A percentile compares a stretch with the other conserved stretches of the same genome.
Conservation (phyloP, 2,797 vertebrate species). For the Erpetoichthys calabaricus region DNA sequence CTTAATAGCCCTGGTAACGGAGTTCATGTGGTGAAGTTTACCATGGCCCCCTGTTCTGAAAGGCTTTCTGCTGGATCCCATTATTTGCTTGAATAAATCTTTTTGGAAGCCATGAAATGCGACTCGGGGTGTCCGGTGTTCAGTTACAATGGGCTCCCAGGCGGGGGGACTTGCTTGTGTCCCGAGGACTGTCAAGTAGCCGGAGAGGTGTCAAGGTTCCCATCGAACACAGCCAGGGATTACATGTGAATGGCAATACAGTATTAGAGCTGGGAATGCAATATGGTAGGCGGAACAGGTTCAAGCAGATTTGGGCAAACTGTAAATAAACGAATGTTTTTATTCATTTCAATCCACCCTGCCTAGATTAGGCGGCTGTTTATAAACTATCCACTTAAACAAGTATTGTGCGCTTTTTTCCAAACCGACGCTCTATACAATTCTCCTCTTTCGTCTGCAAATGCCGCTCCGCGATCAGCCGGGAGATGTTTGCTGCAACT, state of each 20-base stretch:
- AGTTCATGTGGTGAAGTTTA: slow-evolving; percentile 86
- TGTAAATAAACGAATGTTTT: no score
- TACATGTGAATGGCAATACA: slow-evolving; percentile 33
- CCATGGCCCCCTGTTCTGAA: slow-evolving; percentile 65
- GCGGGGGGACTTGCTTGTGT: slow-evolving; percentile 58
- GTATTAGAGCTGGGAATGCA: slow-evolving; percentile 13
- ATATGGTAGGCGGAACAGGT: no score
- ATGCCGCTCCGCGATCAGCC: no score
- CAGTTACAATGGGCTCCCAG: slow-evolving; percentile 77
- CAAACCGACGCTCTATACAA: no score
- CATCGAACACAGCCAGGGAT: slow-evolving; percentile 46
- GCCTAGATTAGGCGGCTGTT: no score
- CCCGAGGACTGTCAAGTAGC: slow-evolving; percentile 56
- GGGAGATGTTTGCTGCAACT: no score
- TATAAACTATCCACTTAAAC: no score
- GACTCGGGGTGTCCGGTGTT: slow-evolving; percentile 76
- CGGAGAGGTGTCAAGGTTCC: slow-evolving; percentile 39
- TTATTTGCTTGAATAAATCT: slow-evolving; percentile 98
- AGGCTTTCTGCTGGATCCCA: slow-evolving; percentile 80
- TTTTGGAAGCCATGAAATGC: slow-evolving; percentile 76
- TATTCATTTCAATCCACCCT: no score
- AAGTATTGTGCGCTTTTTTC: no score
- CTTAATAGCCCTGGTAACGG: slow-evolving; percentile 95
- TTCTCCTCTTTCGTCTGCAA: no score
- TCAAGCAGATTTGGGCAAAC: no score